phyloP scores from a whole-genome alignment of 2,888 invertebrate species.

The Temnothorax ravouxi region DNA sequence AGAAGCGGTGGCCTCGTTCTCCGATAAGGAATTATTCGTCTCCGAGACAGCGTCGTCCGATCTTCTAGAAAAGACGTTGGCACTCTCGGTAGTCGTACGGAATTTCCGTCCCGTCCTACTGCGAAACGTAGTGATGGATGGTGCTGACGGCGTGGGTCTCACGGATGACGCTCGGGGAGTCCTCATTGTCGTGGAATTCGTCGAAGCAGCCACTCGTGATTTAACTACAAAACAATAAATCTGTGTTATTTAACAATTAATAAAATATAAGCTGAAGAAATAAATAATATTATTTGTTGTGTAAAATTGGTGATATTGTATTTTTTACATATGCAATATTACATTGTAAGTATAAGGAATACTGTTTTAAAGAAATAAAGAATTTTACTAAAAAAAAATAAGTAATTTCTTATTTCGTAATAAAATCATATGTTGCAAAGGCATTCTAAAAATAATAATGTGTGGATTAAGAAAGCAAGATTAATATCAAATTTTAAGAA shows the following conservation, averaged over 20 bases:
- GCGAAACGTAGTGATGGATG: constrained; percentile 80
- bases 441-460: not conserved
- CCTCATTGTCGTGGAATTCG: constrained; percentile 64
- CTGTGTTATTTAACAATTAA: not conserved
- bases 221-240: constrained; percentile 18
- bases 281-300: not conserved
- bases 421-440: not conserved
- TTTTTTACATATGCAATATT: not conserved
- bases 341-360: not conserved
- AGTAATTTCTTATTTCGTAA: not conserved
- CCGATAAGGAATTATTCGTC: constrained; percentile 78
- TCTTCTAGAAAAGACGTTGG: constrained; percentile 79
- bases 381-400: not conserved
- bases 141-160: constrained; percentile 70
- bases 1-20: constrained; percentile 87
- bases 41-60: constrained; percentile 84
- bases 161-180: constrained; percentile 24
- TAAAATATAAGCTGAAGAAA: not conserved
- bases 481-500: not conserved
- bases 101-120: constrained; percentile 80
- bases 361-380: not conserved
- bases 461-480: not conserved
- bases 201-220: constrained; percentile 54
- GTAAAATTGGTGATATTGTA: not conserved
- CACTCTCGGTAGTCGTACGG: constrained; percentile 81